Base-by-base conservation (phyloP, 2,797 vertebrate genomes). In the Neomorphus geoffroyi region DNA sequence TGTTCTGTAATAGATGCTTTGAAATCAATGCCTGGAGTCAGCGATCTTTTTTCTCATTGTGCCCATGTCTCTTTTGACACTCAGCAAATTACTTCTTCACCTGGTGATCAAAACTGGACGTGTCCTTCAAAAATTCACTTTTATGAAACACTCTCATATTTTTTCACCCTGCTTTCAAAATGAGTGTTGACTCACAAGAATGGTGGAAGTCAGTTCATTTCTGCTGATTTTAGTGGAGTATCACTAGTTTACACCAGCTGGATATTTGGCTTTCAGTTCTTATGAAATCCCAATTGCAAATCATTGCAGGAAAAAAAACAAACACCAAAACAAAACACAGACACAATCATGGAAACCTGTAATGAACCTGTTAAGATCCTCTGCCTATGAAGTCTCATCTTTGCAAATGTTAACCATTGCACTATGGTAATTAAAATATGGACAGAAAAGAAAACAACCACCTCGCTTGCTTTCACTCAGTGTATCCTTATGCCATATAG, bases 1-100 rank as follows among this genome's bases (percentile, higher is more conserved):
- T 79, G 12, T 27, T 92, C 30, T 26, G 58, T 84, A 86, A 78
- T 33, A 80, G 54, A 41, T 57, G 35, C 14, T 86, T 93, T 87
- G 56, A 75, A 93, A 94, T 81, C 62, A 87, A 11, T 70, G 78
- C 28, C 51, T 69, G 62, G 17, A 95, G 51, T n/a, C 71, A 70
- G 43, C 51, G 69, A 87, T 82, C n/a, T 26, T 82, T 91, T 91
- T 89, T 87, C 56, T 54, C 48, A 60, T 46, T 45, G 32, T 80
- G 23, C 23, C 64, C 41, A 46, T 2, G 5, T 46, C 62, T 75
- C 48, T 56, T 94, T 60, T 70, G 60, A 82, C 8, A 35, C 67
- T 72, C 78, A 80, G 62, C 16, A 91, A 93, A 94, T 92, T 91
- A 64, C 64, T 87, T 89, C 83, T 72, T 94, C 51, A 92, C 26